These are phyloP conservation scores for Epizoanthus stellaris DNA, from an alignment of 92 coral and sea anemone genomes.

Conservation along the genomic window DNA sequence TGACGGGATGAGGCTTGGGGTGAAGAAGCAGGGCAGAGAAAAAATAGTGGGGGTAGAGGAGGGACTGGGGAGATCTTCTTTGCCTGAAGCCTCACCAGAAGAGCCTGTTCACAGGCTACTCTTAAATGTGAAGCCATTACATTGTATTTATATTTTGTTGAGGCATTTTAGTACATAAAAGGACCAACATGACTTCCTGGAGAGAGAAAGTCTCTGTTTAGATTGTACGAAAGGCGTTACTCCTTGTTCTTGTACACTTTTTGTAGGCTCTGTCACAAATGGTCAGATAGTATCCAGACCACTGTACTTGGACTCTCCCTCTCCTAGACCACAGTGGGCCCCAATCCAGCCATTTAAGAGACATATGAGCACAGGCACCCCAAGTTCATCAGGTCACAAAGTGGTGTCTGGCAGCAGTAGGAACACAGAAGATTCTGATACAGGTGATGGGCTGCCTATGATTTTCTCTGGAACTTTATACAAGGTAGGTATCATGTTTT, in stretches of 20 bases:
- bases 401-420: neutral
- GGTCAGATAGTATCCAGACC: constrained; percentile 80
- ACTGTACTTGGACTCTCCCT: constrained; percentile 68
- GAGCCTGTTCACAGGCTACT: too few species aligned
- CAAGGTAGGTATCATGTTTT: neutral
- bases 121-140: too few species aligned
- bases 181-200: too few species aligned
- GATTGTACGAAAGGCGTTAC: too few species aligned
- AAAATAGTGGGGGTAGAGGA: too few species aligned
- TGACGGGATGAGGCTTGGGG: too few species aligned
- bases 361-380: constrained; percentile 54
- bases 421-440: neutral
- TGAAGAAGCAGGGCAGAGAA: too few species aligned
- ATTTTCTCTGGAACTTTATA: constrained; percentile 8
- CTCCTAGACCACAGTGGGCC: constrained; percentile 74
- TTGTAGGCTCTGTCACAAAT: constrained; percentile 88
- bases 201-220: too few species aligned
- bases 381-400: constrained; percentile 28
- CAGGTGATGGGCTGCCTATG: constrained; percentile 7
- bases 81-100: too few species aligned
- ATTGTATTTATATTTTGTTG: too few species aligned
- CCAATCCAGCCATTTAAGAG: constrained; percentile 89
- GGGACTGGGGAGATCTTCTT: too few species aligned
- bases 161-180: too few species aligned
- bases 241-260: neutral